Percentiles rank a stretch among this genome's conserved stretches.
These are phyloP conservation scores for Heteronetta atricapilla DNA, from an alignment of 2,113 vertebrate species.

Conservation along the genomic window DNA sequence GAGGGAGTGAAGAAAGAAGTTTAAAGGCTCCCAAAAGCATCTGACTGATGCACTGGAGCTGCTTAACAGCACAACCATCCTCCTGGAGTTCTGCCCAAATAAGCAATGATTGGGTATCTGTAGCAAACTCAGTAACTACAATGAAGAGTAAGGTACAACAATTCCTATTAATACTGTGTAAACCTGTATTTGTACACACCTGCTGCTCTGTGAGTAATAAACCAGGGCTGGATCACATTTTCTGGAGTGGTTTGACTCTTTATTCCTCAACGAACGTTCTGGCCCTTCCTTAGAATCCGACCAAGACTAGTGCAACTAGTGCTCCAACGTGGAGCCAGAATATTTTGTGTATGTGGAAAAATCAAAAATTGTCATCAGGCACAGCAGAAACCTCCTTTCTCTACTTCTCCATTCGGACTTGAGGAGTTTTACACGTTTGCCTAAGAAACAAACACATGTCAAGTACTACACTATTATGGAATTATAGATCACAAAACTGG, in stretches of 20 bases:
- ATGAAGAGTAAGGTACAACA: slow-evolving; percentile 27
- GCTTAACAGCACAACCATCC: neutral
- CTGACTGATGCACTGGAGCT: neutral
- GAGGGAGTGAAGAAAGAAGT: neutral
- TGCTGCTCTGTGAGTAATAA: slow-evolving; percentile 77
- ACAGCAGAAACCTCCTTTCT: slow-evolving; percentile 79
- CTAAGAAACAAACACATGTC: slow-evolving; percentile 81
- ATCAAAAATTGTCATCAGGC: slow-evolving; percentile 77
- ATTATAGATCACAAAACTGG: slow-evolving; percentile 50
- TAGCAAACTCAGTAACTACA: neutral
- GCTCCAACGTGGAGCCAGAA: slow-evolving; percentile 71
- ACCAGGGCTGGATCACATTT: slow-evolving; percentile 69
- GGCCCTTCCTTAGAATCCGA: slow-evolving; percentile 77
- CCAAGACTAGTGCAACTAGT: slow-evolving; percentile 73
- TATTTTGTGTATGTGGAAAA: slow-evolving; percentile 73
- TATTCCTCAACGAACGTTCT: slow-evolving; percentile 76
- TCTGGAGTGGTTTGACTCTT: slow-evolving; percentile 76
- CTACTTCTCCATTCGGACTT: slow-evolving; percentile 74
- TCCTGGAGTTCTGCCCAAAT: neutral
- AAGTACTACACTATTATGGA: slow-evolving; percentile 68
- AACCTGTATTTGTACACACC: slow-evolving; percentile 77
- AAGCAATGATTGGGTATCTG: neutral
- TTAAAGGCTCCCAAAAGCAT: neutral
- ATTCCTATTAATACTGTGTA: slow-evolving; percentile 55
- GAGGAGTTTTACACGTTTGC: slow-evolving; percentile 80